A percentile compares a stretch with the other conserved stretches of the same genome.
phyloP scores from a whole-genome alignment of 2,113 vertebrate species.

The Dunckerocampus dactyliophorus region DNA sequence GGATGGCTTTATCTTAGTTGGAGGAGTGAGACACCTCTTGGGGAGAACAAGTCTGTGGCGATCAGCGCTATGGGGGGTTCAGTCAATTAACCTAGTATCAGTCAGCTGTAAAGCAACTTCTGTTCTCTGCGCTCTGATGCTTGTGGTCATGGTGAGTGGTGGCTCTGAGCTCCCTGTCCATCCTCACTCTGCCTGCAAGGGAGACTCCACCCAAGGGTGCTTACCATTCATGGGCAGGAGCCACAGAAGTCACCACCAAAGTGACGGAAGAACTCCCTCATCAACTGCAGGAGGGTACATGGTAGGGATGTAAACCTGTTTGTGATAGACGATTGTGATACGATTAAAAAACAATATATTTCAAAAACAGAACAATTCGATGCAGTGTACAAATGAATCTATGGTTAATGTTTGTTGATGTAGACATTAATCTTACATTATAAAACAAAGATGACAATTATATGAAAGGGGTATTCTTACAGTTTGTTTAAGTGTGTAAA shows the following conservation, averaged over 20 bases:
- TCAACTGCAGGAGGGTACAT: constrained; percentile 3
- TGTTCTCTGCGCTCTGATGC: constrained; percentile 9
- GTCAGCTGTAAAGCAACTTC: constrained; percentile 35
- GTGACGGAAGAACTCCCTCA: constrained; percentile 31
- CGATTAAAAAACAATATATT: too few species aligned
- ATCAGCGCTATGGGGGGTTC: constrained; percentile 21
- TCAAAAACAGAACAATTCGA: too few species aligned
- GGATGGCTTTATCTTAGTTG: constrained; percentile 32
- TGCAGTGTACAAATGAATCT: too few species aligned
- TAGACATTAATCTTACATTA: too few species aligned
- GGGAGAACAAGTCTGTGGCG: neutral
- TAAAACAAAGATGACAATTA: too few species aligned
- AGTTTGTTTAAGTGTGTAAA: too few species aligned
- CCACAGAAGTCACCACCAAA: constrained; percentile 16
- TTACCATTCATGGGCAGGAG: constrained; percentile 56
- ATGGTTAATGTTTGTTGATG: too few species aligned
- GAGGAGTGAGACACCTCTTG: constrained; percentile 13
- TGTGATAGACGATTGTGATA: too few species aligned
- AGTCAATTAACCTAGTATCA: constrained; percentile 55
- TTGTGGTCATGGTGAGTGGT: constrained; percentile 3
- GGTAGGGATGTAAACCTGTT: too few species aligned
- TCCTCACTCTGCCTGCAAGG: neutral
- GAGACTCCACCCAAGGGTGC: constrained; percentile 34
- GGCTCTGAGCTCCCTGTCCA: constrained; percentile 1
- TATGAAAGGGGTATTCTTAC: too few species aligned